phyloP scores from a whole-genome alignment of 2,888 invertebrate genomes.

The Gymnosoma rotundatum region DNA sequence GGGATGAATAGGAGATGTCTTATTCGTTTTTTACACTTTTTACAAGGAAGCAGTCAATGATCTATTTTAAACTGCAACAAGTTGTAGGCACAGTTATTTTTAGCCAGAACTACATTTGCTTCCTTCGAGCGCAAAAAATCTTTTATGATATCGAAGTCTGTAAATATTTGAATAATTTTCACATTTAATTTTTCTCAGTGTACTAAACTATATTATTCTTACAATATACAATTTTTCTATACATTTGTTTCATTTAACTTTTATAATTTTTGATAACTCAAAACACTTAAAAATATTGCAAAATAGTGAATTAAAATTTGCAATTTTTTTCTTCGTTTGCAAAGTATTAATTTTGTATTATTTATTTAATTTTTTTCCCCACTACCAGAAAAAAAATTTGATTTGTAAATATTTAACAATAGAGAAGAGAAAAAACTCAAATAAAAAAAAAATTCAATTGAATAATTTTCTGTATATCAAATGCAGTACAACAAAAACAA shows the following conservation, averaged over 20 bases:
- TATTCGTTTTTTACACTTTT: too few relatives aligned
- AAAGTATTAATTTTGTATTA: conserved; percentile 20
- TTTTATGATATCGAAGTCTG: too few relatives aligned
- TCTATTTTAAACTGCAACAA: too few relatives aligned
- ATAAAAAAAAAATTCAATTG: conserved; percentile 7
- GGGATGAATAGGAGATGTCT: too few relatives aligned
- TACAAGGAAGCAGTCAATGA: too few relatives aligned
- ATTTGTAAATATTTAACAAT: conserved; percentile 66
- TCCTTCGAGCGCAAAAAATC: too few relatives aligned
- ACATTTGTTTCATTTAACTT: conserved; percentile 12
- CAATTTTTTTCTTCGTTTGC: conserved; percentile 23
- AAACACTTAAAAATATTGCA: conserved; percentile 52
- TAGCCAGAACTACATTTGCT: too few relatives aligned
- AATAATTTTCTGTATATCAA: conserved; percentile 21
- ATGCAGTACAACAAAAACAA: background rate
- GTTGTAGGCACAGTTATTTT: too few relatives aligned
- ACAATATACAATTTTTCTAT: conserved; percentile 32
- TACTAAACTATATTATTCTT: conserved; percentile 15
- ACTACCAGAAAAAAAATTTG: conserved; percentile 20
- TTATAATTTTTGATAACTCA: conserved; percentile 26
- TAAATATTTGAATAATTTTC: too few relatives aligned
- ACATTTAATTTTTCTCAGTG: conserved; percentile 39
- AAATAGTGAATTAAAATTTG: conserved; percentile 40
- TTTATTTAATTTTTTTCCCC: background rate
- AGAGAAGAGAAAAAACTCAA: conserved; percentile 18